Conservation (phyloP, 2,888 invertebrate species). For the Hydrotaea cyrtoneurina region DNA sequence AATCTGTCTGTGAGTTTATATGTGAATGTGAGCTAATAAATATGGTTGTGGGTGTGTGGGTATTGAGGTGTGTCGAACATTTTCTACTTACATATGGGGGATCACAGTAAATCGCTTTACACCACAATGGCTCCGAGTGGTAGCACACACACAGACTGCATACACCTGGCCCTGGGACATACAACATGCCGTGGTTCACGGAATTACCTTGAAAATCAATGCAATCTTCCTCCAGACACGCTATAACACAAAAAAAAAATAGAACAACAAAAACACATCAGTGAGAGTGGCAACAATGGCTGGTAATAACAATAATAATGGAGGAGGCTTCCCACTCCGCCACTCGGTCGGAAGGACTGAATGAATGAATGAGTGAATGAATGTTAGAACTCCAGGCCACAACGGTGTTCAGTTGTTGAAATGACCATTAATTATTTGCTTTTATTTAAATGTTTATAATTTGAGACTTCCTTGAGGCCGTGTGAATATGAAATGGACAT, state of each 20-base stretch:
- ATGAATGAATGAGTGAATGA: neutral
- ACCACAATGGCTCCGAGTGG: conserved; percentile 92
- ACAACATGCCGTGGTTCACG: conserved; percentile 89
- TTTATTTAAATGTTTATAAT: conserved; percentile 1
- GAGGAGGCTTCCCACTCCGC: neutral
- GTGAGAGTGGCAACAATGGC: neutral
- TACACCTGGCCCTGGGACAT: conserved; percentile 92
- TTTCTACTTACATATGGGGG: conserved; percentile 89
- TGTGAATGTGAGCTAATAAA: neutral
- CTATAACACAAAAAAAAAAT: conserved; percentile 69
- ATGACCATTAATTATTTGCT: neutral
- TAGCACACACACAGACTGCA: conserved; percentile 93
- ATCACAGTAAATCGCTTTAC: conserved; percentile 92
- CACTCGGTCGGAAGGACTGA: neutral
- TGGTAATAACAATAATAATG: neutral
- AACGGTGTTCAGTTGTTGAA: conserved; percentile 13
- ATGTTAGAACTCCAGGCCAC: neutral
- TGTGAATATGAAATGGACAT: neutral
- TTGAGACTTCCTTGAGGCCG: neutral
- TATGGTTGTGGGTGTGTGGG: neutral
- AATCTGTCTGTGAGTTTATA: no score
- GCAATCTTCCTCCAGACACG: conserved; percentile 87
- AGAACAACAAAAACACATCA: conserved; percentile 18
- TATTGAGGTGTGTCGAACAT: neutral
- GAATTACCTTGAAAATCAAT: conserved; percentile 91